Conservation (phyloP, 2,113 vertebrate genomes). For the Dermatemys mawii region DNA sequence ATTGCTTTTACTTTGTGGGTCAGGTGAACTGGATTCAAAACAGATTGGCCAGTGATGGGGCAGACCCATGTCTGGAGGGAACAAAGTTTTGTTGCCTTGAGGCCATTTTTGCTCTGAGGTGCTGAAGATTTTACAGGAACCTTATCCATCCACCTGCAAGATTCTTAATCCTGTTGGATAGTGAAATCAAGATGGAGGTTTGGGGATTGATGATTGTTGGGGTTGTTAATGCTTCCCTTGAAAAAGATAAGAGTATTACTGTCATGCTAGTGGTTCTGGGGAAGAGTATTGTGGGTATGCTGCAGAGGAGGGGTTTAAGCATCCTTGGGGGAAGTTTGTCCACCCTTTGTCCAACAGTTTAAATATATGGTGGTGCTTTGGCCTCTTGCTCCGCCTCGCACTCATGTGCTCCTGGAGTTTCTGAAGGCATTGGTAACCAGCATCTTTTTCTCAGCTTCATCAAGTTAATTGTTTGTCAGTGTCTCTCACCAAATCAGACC, state of each 20-base stretch:
- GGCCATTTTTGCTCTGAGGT: neutral
- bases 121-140: neutral
- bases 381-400: neutral
- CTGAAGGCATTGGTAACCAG: neutral
- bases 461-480: neutral
- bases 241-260: neutral
- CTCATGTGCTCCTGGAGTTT: neutral
- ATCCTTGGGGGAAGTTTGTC: neutral
- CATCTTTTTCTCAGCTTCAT: neutral
- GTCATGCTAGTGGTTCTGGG: neutral
- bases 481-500: neutral
- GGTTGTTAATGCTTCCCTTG: neutral
- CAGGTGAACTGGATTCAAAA: neutral
- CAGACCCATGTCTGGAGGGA: neutral
- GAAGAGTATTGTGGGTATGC: neutral
- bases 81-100: neutral
- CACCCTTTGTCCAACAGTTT: neutral
- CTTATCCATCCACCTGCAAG: neutral
- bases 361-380: neutral
- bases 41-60: neutral
- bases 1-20: neutral
- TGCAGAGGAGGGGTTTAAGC: neutral
- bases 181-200: neutral
- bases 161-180: neutral
- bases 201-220: neutral